Evolutionary conservation across 2,888 invertebrate species (phyloP), one percentile per base, ranked within the genome.

Genomic region (Allophyes oxyacanthae): DNA sequence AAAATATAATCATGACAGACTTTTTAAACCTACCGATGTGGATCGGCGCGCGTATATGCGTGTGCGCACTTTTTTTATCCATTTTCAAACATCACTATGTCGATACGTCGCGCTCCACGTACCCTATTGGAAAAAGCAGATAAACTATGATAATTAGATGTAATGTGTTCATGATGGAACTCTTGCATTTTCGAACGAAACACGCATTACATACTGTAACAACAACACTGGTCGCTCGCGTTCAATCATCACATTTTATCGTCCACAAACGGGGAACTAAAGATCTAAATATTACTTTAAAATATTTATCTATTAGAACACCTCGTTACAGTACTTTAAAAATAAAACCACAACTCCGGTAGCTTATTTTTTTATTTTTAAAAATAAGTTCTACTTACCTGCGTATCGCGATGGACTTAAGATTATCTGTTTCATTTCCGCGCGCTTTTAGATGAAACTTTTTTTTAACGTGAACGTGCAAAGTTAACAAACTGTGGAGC

Each of bases 121-220:
- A 89, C 71, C 84, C 85, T 86, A 91, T 92, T 90, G 90, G 90
- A 88, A 92, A 92, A 92, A 90, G 87, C 88, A 90, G 91, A 92
- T 91, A 90, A 89, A 91, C 78, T 90, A 90, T 91, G 89, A 89
- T 92, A 92, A 93, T 91, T 89, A 87, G 75, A 89, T 87, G 86
- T 84, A 87, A 86, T 80, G 86, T 86, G 87, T 78, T 81, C 89
- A 86, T 81, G 78, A 81, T 82, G 78, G 84, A 80, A 82, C 83
- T 77, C 83, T 20, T 78, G 75, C 85, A 82, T 83, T 82, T 78
- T 78, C 70, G 25, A 51, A 51, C 67, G 63, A 78, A 69, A 72
- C 78, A 85, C 86, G 83, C 88, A 88, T 82, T 87, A 79, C 84
- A 82, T 79, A 79, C 77, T 50, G 82, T 77, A 81, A 79, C 78